Conservation (phyloP, 2,797 vertebrate species). For the Ctenosaura bakeri region DNA sequence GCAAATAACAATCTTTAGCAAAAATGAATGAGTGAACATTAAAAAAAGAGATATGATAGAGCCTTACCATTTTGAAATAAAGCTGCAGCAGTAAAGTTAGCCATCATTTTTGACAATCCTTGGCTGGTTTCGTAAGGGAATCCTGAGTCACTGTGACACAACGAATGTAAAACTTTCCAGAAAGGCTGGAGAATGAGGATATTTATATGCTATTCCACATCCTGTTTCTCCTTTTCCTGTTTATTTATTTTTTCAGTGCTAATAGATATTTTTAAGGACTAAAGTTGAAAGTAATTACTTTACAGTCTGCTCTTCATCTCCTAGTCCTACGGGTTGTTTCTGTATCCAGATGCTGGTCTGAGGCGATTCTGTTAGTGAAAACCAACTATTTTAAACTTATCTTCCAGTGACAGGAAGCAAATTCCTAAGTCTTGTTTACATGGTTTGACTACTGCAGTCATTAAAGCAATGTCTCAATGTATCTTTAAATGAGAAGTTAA, state of each 20-base stretch:
- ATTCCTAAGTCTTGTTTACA: conserved; percentile 46
- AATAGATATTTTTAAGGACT: conserved; percentile 47
- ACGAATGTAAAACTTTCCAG: conserved; percentile 59
- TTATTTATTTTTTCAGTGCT: conserved; percentile 36
- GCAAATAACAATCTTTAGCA: background rate
- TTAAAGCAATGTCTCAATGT: conserved; percentile 31
- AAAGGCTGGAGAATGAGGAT: conserved; percentile 41
- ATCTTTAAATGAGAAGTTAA: conserved; percentile 39
- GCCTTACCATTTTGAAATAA: conserved; percentile 46
- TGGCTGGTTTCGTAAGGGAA: conserved; percentile 51
- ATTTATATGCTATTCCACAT: conserved; percentile 42
- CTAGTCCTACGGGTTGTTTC: conserved; percentile 38
- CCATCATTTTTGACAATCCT: conserved; percentile 54
- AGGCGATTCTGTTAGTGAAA: background rate
- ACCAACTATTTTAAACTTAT: conserved; percentile 25
- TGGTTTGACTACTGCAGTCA: conserved; percentile 1
- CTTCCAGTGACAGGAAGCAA: conserved; percentile 39
- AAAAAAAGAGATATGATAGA: background rate
- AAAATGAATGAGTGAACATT: background rate
- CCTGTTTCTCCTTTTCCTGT: conserved; percentile 49
- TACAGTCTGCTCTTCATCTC: conserved; percentile 36
- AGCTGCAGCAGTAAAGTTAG: conserved; percentile 44
- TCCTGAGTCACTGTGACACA: conserved; percentile 59
- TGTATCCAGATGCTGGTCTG: conserved; percentile 13
- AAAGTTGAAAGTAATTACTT: conserved; percentile 36